phyloP scores from a whole-genome alignment of 1,140 invertebrate genomes.

The Drosophila obscura region DNA sequence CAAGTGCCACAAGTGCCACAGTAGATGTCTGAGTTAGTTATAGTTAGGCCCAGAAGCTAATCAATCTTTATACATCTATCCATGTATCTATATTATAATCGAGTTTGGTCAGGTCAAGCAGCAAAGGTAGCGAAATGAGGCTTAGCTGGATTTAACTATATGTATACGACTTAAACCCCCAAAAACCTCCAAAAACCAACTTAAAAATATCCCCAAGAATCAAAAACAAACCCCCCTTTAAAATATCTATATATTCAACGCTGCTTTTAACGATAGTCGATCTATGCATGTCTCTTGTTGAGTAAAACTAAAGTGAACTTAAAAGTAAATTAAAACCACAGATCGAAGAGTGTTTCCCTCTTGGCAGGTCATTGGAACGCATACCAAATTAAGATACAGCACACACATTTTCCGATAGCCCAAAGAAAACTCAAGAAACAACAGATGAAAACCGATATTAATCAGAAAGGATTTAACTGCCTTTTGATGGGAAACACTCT shows the following conservation, averaged over 20 bases:
- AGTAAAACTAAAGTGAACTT: conserved; percentile 52
- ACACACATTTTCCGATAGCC: too few species aligned
- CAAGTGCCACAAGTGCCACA: conserved; percentile 1
- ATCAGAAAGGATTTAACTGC: not conserved
- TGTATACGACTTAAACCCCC: conserved; percentile 21
- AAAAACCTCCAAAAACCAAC: not conserved
- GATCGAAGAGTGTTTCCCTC: conserved; percentile 38
- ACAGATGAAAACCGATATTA: not conserved
- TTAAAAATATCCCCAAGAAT: conserved; percentile 16
- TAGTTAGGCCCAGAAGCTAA: conserved; percentile 31
- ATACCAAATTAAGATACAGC: too few species aligned
- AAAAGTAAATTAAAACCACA: conserved; percentile 38
- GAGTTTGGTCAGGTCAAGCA: conserved; percentile 60
- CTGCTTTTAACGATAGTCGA: conserved; percentile 67
- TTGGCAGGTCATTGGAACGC: not conserved
- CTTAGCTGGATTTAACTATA: conserved; percentile 75
- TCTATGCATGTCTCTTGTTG: conserved; percentile 66
- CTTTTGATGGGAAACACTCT: conserved; percentile 23
- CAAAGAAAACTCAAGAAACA: not conserved
- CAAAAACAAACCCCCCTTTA: conserved; percentile 23
- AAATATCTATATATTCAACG: conserved; percentile 52
- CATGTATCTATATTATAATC: conserved; percentile 1
- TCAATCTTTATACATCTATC: not conserved
- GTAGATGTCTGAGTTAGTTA: conserved; percentile 27
- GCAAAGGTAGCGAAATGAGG: conserved; percentile 83